phyloP scores from a whole-genome alignment of 2,888 invertebrate species.

The Drosophila helvetica region DNA sequence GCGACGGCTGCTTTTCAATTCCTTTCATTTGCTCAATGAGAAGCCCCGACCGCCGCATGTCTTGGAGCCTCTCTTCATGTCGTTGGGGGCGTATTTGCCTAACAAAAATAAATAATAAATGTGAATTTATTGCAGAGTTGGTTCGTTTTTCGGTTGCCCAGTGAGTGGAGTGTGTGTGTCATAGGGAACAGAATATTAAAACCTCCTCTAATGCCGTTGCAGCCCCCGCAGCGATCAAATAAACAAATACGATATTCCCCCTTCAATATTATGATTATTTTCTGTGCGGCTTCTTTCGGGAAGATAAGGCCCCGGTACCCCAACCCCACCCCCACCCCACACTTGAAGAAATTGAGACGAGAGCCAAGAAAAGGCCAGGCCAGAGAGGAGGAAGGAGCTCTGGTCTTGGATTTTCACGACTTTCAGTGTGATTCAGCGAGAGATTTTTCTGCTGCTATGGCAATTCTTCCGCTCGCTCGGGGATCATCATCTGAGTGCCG shows the following conservation, averaged over 20 bases:
- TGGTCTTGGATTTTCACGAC: slow-evolving; percentile 10
- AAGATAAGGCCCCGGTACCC: slow-evolving; percentile 28
- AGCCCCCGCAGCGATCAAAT: slow-evolving; percentile 34
- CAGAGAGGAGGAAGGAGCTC: slow-evolving; percentile 9
- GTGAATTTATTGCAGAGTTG: slow-evolving; percentile 73
- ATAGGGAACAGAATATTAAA: slow-evolving; percentile 42
- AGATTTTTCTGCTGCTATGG: slow-evolving; percentile 63
- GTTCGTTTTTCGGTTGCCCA: slow-evolving; percentile 47
- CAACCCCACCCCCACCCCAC: too few species aligned
- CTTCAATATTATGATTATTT: slow-evolving; percentile 18
- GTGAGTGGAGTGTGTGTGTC: slow-evolving; percentile 39
- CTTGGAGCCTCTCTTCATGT: slow-evolving; percentile 35
- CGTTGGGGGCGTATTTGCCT: slow-evolving; percentile 76
- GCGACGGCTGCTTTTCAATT: slow-evolving; percentile 35
- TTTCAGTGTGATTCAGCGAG: slow-evolving; percentile 4
- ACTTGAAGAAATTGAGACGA: slow-evolving; percentile 22
- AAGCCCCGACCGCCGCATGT: slow-evolving; percentile 22
- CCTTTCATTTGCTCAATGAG: slow-evolving; percentile 50
- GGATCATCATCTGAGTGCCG: slow-evolving; percentile 17
- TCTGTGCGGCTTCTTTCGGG: slow-evolving; percentile 20
- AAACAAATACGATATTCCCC: slow-evolving; percentile 42
- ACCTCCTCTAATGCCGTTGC: slow-evolving; percentile 41
- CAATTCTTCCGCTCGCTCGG: slow-evolving; percentile 48
- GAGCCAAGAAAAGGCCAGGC: slow-evolving; percentile 2
- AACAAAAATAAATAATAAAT: slow-evolving; percentile 78